Evolutionary conservation across 2,888 invertebrate genomes (phyloP).

Genomic region (Sylvicola cinctus): DNA sequence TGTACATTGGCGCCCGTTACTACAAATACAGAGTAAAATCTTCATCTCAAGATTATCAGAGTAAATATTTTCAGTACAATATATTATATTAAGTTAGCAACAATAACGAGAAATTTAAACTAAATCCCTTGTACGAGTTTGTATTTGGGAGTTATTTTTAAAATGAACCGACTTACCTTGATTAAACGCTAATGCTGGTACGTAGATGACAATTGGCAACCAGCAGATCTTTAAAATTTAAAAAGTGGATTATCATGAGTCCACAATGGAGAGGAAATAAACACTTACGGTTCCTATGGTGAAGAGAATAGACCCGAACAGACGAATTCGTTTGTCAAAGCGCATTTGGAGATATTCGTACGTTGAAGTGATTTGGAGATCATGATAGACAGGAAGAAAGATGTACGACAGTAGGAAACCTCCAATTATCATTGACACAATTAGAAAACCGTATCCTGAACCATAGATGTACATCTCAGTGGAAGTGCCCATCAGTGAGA

Average conservation of each 20-base stretch:
- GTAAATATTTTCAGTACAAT: no score
- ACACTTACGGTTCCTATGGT: constrained; percentile 43
- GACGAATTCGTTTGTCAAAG: constrained; percentile 44
- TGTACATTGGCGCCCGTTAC: constrained; percentile 60
- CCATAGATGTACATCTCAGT: constrained; percentile 63
- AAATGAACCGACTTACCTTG: constrained; percentile 34
- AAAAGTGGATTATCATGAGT: neutral
- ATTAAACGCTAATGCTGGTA: constrained; percentile 58
- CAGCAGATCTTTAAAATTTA: constrained; percentile 14
- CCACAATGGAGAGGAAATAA: neutral
- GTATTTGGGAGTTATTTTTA: no score
- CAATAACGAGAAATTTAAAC: no score
- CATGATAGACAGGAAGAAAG: constrained; percentile 49
- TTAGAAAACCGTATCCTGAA: constrained; percentile 45
- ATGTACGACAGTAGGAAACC: constrained; percentile 35
- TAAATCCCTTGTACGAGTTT: no score
- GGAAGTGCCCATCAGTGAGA: constrained; percentile 52
- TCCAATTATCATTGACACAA: constrained; percentile 19
- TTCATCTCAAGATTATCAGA: no score
- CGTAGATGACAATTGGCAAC: constrained; percentile 34
- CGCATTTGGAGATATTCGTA: constrained; percentile 59
- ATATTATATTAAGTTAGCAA: no score
- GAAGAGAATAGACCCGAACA: constrained; percentile 49
- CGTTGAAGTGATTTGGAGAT: constrained; percentile 46
- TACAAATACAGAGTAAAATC: no score